A percentile compares a stretch with the other conserved stretches of the same genome.
Evolutionary conservation across 2,113 vertebrate genomes (phyloP).

Genomic region (Pseudolaguvia tuberculata): DNA sequence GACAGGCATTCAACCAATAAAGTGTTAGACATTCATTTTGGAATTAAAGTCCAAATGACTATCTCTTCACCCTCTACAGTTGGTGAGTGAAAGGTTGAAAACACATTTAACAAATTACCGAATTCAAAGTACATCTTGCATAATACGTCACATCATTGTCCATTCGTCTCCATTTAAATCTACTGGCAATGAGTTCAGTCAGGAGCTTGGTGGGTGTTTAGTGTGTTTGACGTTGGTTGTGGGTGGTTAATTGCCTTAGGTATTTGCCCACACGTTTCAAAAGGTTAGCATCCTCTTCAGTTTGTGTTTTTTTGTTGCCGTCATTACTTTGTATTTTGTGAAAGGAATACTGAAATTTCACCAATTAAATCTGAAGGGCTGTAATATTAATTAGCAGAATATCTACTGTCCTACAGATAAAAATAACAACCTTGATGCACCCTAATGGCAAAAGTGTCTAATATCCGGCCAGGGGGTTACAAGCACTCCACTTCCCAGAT

Average conservation of each 20-base stretch:
- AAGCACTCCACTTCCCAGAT: too few relatives aligned
- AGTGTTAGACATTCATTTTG: not conserved
- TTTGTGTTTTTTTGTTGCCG: not conserved
- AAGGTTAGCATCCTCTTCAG: conserved; percentile 23
- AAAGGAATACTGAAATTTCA: not conserved
- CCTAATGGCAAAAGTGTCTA: not conserved
- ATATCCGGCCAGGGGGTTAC: not conserved
- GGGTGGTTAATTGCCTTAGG: conserved; percentile 5
- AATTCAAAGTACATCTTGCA: not conserved
- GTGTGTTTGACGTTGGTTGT: not conserved
- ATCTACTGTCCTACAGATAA: not conserved
- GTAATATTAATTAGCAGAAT: not conserved
- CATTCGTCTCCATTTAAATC: conserved; percentile 12
- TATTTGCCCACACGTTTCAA: conserved; percentile 1
- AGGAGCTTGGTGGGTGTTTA: not conserved
- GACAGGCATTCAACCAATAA: too few relatives aligned
- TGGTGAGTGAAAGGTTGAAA: conserved; percentile 26
- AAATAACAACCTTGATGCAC: too few relatives aligned
- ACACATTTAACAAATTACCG: conserved; percentile 7
- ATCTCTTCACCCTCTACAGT: conserved; percentile 11
- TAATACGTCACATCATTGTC: not conserved
- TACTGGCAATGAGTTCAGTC: not conserved
- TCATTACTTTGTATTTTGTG: not conserved
- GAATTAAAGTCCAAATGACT: not conserved
- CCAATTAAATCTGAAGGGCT: not conserved